These are phyloP conservation scores for Gallinago jamesoni DNA, from an alignment of 2,113 vertebrate species.

Conservation along the genomic window DNA sequence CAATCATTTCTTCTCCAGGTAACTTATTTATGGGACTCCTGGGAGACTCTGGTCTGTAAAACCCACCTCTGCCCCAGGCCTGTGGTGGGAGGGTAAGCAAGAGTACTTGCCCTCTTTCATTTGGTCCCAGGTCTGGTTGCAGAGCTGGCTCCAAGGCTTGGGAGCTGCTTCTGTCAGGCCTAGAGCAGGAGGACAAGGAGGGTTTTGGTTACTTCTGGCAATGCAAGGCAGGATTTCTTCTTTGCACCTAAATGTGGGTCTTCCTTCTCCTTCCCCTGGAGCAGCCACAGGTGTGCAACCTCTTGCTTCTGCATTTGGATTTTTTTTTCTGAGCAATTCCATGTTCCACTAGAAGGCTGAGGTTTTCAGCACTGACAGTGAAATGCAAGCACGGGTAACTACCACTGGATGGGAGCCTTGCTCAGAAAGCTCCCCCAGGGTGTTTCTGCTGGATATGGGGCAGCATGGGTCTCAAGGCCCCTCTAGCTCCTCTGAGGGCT, in stretches of 20 bases:
- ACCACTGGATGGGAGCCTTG: background rate
- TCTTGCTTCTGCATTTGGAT: background rate
- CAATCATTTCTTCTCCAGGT: background rate
- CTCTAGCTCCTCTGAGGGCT: background rate
- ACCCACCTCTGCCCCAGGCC: background rate
- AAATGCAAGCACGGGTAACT: background rate
- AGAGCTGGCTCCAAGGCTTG: background rate
- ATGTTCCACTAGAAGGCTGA: background rate
- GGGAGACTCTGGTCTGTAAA: background rate
- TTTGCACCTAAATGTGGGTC: background rate
- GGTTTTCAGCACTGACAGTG: background rate
- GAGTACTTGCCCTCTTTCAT: background rate
- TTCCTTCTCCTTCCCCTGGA: background rate
- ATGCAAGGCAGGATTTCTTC: background rate
- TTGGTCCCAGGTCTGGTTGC: background rate
- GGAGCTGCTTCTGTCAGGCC: background rate
- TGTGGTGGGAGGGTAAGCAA: background rate
- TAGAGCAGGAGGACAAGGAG: background rate
- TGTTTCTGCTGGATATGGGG: background rate
- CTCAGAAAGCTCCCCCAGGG: rapidly evolving
- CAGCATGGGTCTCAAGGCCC: rapidly evolving
- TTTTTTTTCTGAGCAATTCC: background rate
- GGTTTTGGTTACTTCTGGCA: background rate
- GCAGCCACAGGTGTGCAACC: background rate
- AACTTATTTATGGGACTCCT: background rate